Base-by-base conservation (phyloP, 1,140 invertebrate genomes). In the Lucilia cuprina region DNA sequence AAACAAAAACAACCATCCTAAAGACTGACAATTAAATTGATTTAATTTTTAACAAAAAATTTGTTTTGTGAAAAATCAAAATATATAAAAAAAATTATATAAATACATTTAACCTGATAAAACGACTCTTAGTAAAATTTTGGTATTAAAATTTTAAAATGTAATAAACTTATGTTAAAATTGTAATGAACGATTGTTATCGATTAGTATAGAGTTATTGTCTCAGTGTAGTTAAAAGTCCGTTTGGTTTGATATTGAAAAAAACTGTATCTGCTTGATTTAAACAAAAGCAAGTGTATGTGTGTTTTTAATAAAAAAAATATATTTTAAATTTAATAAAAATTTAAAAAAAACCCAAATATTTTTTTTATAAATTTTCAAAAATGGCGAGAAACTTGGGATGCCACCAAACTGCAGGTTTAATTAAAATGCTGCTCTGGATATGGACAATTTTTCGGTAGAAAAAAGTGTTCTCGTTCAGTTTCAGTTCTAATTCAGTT, bases 21-120 rank as follows among this genome's bases (percentile, higher is more conserved):
- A 60, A 80, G 77, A 49, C 77, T 80, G 77, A 80, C 77, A 80
- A 80, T 80, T 50, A 80, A 80, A 80, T 80, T 80, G 41, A 80
- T 80, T 80, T 80, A 21, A 49, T 17, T 41, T 78, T 19, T 41
- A 17, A n/a, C n/a, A n/a, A 17, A 60, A 74, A 74, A 47, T 19
- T 19, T n/a, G n/a, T 35, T 41, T 41, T 47, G 17, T 75, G n/a
- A 50, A 80, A 80, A 80, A 80, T 5, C 19, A 49, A 41, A 35
- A 75, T 35, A 19, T 19, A 78, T n/a, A n/a, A 5, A 47, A 78
- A 78, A n/a, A 14, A 60, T 60, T 10, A 21, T 10, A 21, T 3
- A 80, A 50, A 80, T 47, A 14, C 5, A 30, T 30, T 30, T 19
- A 35, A 21, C n/a, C 19, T 80, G 7, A 77, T 8, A 77, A 17